A percentile compares a stretch with the other conserved stretches of the same genome.
Evolutionary conservation across 2,888 invertebrate genomes (phyloP).

Genomic region (Ophioninae sp.): DNA sequence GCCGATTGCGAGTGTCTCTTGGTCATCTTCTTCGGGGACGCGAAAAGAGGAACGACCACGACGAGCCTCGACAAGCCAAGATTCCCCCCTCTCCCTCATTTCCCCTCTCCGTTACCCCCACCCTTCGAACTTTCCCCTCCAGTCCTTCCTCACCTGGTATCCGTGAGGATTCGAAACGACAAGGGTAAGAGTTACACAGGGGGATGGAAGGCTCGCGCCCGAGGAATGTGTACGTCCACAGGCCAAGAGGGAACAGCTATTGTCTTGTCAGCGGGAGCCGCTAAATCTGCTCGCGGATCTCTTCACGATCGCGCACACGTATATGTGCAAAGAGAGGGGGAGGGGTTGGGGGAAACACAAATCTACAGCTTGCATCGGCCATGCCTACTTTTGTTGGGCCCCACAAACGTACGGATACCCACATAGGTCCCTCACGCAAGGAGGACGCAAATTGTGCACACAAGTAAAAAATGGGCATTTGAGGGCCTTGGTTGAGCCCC

Average conservation of each 20-base stretch:
- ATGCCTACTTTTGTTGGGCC: neutral
- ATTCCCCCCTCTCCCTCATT: neutral
- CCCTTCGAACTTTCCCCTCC: neutral
- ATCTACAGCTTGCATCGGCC: conserved; percentile 40
- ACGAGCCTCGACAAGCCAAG: conserved; percentile 32
- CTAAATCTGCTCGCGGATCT: conserved; percentile 78
- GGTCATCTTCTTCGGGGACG: conserved; percentile 27
- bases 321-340: neutral
- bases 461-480: neutral
- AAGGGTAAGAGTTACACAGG: conserved; percentile 16
- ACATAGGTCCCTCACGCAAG: too few species aligned
- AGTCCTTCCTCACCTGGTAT: conserved; percentile 23
- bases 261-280: conserved; percentile 79
- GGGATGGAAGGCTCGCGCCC: conserved; percentile 50
- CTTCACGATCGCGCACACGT: conserved; percentile 75
- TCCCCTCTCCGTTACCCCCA: neutral
- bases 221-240: conserved; percentile 72
- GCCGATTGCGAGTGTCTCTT: conserved; percentile 38
- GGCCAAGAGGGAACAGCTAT: conserved; percentile 78
- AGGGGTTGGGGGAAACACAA: neutral
- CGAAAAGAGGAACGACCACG: conserved; percentile 45
- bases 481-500: neutral
- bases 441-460: neutral
- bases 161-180: conserved; percentile 38
- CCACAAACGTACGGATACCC: too few species aligned